Percentiles rank a stretch among this genome's conserved stretches.
These are phyloP conservation scores for Rhynchotus rufescens DNA, from an alignment of 2,797 vertebrate species.

Conservation along the genomic window DNA sequence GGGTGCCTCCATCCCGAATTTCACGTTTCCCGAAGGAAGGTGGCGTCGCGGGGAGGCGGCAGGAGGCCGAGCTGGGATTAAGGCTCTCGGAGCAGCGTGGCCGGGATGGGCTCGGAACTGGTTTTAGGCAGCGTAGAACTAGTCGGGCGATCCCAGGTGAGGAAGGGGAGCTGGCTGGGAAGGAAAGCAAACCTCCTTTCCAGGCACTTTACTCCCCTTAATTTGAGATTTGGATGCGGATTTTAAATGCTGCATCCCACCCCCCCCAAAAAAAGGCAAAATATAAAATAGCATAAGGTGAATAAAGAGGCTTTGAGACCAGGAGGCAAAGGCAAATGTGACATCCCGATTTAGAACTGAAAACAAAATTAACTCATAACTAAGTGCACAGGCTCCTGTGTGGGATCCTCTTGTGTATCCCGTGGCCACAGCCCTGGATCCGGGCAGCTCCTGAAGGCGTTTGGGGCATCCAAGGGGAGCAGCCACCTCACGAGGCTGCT, in stretches of 20 bases:
- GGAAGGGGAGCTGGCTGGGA: constrained; percentile 23
- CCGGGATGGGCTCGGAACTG: constrained; percentile 7
- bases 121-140: constrained; percentile 55
- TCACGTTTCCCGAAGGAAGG: constrained; percentile 24
- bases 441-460: constrained; percentile 57
- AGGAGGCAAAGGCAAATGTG: not conserved
- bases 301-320: constrained; percentile 13
- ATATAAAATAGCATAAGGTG: not conserved
- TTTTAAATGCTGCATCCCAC: constrained; percentile 4
- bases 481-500: not conserved
- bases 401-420: not conserved
- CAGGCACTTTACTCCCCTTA: not conserved
- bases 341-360: constrained; percentile 20
- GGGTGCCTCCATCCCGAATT: not conserved
- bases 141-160: constrained; percentile 41
- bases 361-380: constrained; percentile 55
- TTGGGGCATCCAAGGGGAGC: constrained; percentile 6
- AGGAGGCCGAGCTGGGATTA: too few species aligned
- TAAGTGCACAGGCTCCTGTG: constrained; percentile 9
- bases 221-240: constrained; percentile 14
- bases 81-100: not conserved
- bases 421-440: constrained; percentile 46
- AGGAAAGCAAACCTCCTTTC: constrained; percentile 28
- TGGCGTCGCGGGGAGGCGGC: not conserved
- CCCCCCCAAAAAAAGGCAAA: not conserved